phyloP scores from a whole-genome alignment of 2,797 vertebrate genomes.

The Myotis daubentonii region DNA sequence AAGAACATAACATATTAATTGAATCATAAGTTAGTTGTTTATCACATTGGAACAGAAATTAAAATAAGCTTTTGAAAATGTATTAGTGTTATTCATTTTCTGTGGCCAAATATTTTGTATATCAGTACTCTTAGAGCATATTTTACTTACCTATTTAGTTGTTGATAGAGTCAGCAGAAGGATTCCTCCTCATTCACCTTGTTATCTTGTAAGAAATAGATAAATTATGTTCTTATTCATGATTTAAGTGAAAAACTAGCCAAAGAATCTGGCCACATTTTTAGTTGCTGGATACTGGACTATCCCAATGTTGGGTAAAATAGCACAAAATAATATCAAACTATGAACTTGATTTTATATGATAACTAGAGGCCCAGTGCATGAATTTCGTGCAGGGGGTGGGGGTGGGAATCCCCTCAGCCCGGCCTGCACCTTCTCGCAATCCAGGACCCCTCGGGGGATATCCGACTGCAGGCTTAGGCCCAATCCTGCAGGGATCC shows the following conservation, averaged over 20 bases:
- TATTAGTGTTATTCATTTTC: conserved; percentile 9
- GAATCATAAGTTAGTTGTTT: conserved; percentile 37
- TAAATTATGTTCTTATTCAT: neutral
- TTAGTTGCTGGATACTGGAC: neutral
- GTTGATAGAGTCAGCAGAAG: neutral
- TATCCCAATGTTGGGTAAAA: neutral
- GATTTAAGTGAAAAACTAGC: neutral
- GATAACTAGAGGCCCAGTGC: neutral
- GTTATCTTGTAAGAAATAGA: conserved; percentile 1
- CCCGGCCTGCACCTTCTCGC: too few species aligned
- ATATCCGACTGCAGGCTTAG: too few species aligned
- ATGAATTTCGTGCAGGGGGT: too few species aligned
- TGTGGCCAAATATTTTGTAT: neutral
- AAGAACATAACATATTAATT: neutral
- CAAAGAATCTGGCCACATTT: neutral
- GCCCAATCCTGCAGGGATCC: too few species aligned
- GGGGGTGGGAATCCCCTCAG: too few species aligned
- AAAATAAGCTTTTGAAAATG: neutral
- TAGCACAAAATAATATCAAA: neutral
- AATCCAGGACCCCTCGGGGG: too few species aligned
- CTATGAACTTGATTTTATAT: neutral
- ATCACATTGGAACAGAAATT: conserved; percentile 1
- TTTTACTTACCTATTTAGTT: conserved; percentile 5
- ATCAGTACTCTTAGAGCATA: neutral
- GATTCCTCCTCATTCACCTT: neutral